phyloP scores from a whole-genome alignment of 2,113 vertebrate genomes.

The Irena cyanogastra region DNA sequence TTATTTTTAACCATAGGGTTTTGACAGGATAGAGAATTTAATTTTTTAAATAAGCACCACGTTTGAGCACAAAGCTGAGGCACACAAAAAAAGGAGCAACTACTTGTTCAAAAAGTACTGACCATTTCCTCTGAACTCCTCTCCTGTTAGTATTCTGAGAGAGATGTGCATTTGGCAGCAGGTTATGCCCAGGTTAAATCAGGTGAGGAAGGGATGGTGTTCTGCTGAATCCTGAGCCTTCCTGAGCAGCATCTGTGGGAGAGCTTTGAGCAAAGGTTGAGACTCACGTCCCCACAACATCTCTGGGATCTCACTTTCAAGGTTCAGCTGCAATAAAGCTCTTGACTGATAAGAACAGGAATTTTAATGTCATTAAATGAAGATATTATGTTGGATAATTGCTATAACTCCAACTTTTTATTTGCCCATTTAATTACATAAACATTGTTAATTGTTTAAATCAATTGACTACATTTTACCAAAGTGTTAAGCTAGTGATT shows the following conservation, averaged over 20 bases:
- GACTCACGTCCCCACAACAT: background rate
- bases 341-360: background rate
- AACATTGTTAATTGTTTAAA: background rate
- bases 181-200: background rate
- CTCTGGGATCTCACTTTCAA: background rate
- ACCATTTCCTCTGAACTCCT: background rate
- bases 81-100: background rate
- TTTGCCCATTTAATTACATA: background rate
- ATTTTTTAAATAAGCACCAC: background rate
- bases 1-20: background rate
- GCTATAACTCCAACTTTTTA: background rate
- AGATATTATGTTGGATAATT: background rate
- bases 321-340: background rate
- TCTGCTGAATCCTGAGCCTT: background rate
- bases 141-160: background rate
- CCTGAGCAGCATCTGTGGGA: fast-evolving
- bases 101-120: background rate
- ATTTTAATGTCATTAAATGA: background rate
- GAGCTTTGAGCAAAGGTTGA: background rate
- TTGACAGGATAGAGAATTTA: background rate
- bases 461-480: background rate
- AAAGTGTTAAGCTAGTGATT: background rate
- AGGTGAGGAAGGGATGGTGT: background rate
- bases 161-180: background rate
- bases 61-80: background rate